Conservation (phyloP, 2,888 invertebrate species). For the Ophion costatus region DNA sequence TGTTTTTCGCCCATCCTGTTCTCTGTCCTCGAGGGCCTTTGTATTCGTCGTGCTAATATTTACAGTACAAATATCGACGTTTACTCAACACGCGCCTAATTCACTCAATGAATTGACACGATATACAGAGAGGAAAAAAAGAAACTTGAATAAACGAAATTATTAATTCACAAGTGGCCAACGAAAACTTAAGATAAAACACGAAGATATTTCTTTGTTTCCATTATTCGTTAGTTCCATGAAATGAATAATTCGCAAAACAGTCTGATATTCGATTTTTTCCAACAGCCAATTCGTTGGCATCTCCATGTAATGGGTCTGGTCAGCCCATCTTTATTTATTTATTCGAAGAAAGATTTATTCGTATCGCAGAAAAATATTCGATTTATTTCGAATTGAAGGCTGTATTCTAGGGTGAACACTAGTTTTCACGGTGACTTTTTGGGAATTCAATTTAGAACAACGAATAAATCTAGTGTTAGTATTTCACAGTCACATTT, state of each 20-base stretch:
- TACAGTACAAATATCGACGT: constrained; percentile 63
- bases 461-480: too few species aligned
- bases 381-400: not conserved
- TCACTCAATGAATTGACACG: constrained; percentile 44
- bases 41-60: constrained; percentile 63
- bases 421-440: too few species aligned
- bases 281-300: not conserved
- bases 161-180: not conserved
- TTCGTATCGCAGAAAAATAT: not conserved
- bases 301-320: not conserved
- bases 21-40: constrained; percentile 17
- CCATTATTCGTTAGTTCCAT: not conserved
- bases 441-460: too few species aligned
- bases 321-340: not conserved
- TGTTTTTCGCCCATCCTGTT: not conserved
- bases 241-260: not conserved
- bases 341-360: too few species aligned
- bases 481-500: too few species aligned
- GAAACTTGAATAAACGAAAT: not conserved
- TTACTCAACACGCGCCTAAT: constrained; percentile 36
- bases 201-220: not conserved
- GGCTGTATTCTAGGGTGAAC: too few species aligned
- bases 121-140: not conserved
- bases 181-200: not conserved
- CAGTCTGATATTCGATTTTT: too few species aligned